Base-by-base conservation (phyloP, 2,888 invertebrate species). In the Scelioninae gen. 2 region DNA sequence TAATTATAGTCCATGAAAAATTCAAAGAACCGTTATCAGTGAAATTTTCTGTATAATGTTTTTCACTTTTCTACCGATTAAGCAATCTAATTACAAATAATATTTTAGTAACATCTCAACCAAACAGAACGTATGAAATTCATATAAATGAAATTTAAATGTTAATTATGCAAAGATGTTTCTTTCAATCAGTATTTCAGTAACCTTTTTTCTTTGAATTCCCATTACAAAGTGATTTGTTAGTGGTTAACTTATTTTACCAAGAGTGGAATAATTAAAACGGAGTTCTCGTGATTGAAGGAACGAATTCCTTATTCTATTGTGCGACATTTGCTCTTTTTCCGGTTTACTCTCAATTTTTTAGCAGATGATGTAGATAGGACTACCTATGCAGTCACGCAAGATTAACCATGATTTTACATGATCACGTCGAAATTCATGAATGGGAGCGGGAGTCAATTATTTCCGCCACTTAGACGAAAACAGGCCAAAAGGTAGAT, bases 341-440 rank as follows among this genome's bases (percentile, higher is more conserved):
- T 31, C 50, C 31, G 39, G 65, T 48, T 48, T 33, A 57, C 50
- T 52, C 41, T 39, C 60, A 52, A 53, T 60, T 68, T 67, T 52
- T 15, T n/a, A 37, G 25, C 58, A 60, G 60, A 61, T 48, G 39
- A 53, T 48, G 46, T 41, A 39, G 61, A 68, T 61, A 69, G 41
- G 33, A 28, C 46, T 39, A 61, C 55, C 48, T 61, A 67, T 55
- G 61, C 55, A 53, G 69, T 69, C 55, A 63, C 57, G 63, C 55
- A 69, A 69, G 70, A 70, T 57, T 57, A 70, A 55, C 43, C 70
- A 50, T 57, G 43, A 70, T 50, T 70, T 70, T 63, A 57, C 70
- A 57, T 39, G 50, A 71, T 58, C 64, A 64, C 50, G 64, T 28
- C 25, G 35, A 71, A 64, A 71, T 58, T 50, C 57, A 43, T 64